Conservation (phyloP, 2,113 vertebrate genomes). For the Danio rerio region GRCz12tu NC_133180.1:19383001-19383500, state of each 20-base stretch:
- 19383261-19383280: neutral
- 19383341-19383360: neutral
- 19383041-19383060: neutral
- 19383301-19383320: neutral
- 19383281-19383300: neutral
- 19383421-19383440: no score
- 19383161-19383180: neutral
- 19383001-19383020: neutral
- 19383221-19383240: slow-evolving; percentile 3
- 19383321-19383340: neutral
- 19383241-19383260: slow-evolving; percentile 6
- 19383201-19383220: neutral
- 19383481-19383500: no score
- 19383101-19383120: neutral
- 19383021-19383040: neutral
- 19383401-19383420: no score
- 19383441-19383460: no score
- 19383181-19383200: neutral
- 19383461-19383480: no score
- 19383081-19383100: neutral
- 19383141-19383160: neutral
- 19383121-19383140: neutral
- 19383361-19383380: no score
- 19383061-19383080: neutral
- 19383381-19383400: no score